Evolutionary conservation across 2,888 invertebrate genomes (phyloP).

Genomic region (Limulus polyphemus): DNA sequence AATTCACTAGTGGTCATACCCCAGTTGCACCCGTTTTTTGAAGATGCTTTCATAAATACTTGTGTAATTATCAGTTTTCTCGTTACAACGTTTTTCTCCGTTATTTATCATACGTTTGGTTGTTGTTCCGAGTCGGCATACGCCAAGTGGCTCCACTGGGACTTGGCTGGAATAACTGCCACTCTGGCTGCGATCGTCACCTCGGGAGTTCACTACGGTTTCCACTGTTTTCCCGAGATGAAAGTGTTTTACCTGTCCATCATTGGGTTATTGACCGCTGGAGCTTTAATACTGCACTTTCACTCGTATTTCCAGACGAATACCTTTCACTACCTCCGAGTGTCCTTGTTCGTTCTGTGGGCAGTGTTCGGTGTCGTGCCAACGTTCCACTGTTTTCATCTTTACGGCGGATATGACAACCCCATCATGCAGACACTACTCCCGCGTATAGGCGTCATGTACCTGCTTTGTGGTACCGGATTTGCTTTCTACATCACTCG

Average conservation of each 20-base stretch:
- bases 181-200: slow-evolving; percentile 87
- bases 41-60: background rate
- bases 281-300: slow-evolving; percentile 61
- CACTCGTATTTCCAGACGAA: slow-evolving; percentile 34
- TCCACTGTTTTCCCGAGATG: background rate
- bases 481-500: background rate
- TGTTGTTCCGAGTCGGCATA: slow-evolving; percentile 45
- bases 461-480: slow-evolving; percentile 63
- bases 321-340: slow-evolving; percentile 47
- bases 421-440: slow-evolving; percentile 84
- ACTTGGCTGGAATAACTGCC: slow-evolving; percentile 83
- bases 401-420: slow-evolving; percentile 52
- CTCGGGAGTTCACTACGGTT: slow-evolving; percentile 39
- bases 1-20: background rate
- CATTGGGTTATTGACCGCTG: slow-evolving; percentile 62
- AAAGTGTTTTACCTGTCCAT: slow-evolving; percentile 41
- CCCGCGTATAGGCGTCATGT: slow-evolving; percentile 89
- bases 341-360: slow-evolving; percentile 85
- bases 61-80: background rate
- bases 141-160: slow-evolving; percentile 72
- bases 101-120: background rate
- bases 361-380: slow-evolving; percentile 93
- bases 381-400: slow-evolving; percentile 42
- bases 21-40: background rate
- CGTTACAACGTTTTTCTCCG: background rate